Conservation (phyloP, 1,140 invertebrate genomes). For the Dendroctonus ponderosae region DNA sequence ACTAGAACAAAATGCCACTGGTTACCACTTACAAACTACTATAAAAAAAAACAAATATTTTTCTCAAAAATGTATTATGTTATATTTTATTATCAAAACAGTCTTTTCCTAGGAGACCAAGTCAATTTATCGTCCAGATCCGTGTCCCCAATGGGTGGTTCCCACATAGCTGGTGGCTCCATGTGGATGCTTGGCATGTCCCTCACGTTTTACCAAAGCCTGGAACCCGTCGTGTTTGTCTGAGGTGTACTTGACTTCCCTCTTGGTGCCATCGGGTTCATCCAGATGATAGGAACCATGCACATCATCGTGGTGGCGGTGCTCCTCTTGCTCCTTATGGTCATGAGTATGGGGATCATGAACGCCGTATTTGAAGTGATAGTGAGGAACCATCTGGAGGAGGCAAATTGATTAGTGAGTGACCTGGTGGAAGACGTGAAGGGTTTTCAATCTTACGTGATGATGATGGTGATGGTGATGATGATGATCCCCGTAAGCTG, state of each 20-base stretch:
- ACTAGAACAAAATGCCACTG: too few species aligned
- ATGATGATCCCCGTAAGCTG: too few species aligned
- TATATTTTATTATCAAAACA: too few species aligned
- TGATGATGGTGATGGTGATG: too few species aligned
- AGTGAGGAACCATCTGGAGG: conserved; percentile 38
- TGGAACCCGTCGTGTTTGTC: conserved; percentile 48
- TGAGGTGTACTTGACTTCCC: conserved; percentile 52
- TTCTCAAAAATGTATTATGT: too few species aligned
- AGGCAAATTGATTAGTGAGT: neutral
- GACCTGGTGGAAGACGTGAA: too few species aligned
- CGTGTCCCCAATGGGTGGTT: conserved; percentile 34
- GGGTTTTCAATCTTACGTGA: too few species aligned
- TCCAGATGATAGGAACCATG: conserved; percentile 51
- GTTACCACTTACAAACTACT: too few species aligned
- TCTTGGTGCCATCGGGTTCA: conserved; percentile 53
- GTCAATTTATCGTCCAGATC: conserved; percentile 22
- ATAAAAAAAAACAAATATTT: too few species aligned
- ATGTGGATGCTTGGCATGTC: conserved; percentile 38
- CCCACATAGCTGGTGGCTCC: conserved; percentile 32
- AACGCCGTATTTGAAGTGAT: conserved; percentile 54
- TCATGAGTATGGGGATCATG: conserved; percentile 54
- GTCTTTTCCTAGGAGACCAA: too few species aligned
- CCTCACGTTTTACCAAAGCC: conserved; percentile 40
- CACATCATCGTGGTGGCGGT: conserved; percentile 53
- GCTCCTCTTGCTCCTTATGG: conserved; percentile 52